These are phyloP conservation scores for Dipodomys ordii DNA, from an alignment of 2,113 vertebrate genomes.

Conservation along the genomic window DNA sequence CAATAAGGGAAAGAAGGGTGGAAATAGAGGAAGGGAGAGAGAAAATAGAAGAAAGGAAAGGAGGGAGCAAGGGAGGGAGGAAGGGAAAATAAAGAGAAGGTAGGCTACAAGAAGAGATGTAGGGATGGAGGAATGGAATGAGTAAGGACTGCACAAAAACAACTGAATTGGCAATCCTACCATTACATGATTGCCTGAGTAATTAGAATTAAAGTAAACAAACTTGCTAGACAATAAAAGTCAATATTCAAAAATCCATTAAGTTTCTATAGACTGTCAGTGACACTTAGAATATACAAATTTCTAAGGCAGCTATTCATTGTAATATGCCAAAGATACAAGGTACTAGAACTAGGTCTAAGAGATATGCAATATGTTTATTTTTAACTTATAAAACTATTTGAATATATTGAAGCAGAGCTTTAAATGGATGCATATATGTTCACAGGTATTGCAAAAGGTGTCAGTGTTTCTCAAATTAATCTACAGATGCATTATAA, in stretches of 20 bases:
- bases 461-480: not conserved
- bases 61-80: not conserved
- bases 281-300: not conserved
- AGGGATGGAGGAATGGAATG: not conserved
- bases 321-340: not conserved
- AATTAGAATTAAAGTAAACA: not conserved
- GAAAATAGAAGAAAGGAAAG: not conserved
- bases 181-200: not conserved
- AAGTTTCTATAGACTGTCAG: not conserved
- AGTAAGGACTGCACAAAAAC: not conserved
- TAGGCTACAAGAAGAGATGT: not conserved
- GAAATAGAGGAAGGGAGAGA: not conserved
- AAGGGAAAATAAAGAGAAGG: not conserved
- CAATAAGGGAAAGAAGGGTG: not conserved
- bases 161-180: not conserved
- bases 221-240: constrained; percentile 10
- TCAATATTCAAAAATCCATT: not conserved
- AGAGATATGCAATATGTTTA: not conserved
- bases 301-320: not conserved
- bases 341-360: not conserved
- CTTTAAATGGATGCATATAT: not conserved
- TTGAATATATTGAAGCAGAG: not conserved
- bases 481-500: not conserved
- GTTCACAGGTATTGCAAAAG: not conserved
- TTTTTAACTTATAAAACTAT: not conserved